phyloP scores from a whole-genome alignment of 2,888 invertebrate species.

The Limnephilus rhombicus region DNA sequence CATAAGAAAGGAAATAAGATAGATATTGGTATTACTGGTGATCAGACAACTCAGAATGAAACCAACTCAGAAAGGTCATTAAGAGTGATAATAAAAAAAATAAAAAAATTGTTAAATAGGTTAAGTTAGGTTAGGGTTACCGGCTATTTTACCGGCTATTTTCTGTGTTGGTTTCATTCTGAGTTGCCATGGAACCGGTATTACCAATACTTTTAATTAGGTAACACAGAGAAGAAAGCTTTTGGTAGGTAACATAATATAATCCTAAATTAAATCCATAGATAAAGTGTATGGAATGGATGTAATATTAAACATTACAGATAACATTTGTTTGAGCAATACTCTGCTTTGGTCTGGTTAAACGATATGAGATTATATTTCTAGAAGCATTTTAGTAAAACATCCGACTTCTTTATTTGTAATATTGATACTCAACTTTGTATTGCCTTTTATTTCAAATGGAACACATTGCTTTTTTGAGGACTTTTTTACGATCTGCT shows the following conservation, averaged over 20 bases:
- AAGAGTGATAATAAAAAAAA: too few relatives aligned
- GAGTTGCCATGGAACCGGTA: neutral
- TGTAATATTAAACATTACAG: too few relatives aligned
- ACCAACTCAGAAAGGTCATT: too few relatives aligned
- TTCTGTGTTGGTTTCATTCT: too few relatives aligned
- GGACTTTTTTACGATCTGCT: neutral
- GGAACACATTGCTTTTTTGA: neutral
- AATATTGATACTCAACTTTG: neutral
- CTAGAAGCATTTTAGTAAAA: neutral
- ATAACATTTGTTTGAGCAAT: too few relatives aligned
- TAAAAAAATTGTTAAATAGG: too few relatives aligned
- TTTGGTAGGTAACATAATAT: neutral
- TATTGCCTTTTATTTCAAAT: neutral
- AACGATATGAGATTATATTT: neutral
- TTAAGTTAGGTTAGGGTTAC: too few relatives aligned
- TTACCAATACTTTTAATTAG: neutral
- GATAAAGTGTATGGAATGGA: neutral
- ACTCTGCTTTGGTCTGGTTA: neutral
- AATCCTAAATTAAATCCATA: neutral
- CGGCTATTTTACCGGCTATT: too few relatives aligned
- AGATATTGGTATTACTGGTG: too few relatives aligned
- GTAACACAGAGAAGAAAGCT: neutral
- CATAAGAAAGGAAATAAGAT: too few relatives aligned
- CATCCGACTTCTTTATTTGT: neutral
- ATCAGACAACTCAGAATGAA: too few relatives aligned